Percentiles rank a stretch among this genome's conserved stretches.
Conservation (phyloP, 2,797 vertebrate species). For the Fundulus diaphanus region DNA sequence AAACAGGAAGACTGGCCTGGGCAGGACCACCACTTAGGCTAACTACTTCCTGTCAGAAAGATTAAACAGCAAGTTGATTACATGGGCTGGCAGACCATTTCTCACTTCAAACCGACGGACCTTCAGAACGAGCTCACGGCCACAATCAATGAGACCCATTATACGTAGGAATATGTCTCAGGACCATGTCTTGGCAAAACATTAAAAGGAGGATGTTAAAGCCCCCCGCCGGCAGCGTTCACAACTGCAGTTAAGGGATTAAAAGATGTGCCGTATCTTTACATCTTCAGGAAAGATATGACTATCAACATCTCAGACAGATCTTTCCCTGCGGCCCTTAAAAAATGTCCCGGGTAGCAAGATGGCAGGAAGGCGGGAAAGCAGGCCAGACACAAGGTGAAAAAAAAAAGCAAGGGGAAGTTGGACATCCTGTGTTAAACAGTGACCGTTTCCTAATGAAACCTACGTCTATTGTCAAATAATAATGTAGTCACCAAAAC, state of each 20-base stretch:
- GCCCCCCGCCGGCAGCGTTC: constrained; percentile 1
- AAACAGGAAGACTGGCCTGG: constrained; percentile 89
- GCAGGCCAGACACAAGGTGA: constrained; percentile 43
- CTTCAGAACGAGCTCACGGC: constrained; percentile 20
- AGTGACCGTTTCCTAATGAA: constrained; percentile 76
- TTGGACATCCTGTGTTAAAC: constrained; percentile 81
- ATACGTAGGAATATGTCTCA: constrained; percentile 24
- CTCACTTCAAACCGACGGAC: constrained; percentile 38
- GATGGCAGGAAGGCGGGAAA: constrained; percentile 44
- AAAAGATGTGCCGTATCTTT: constrained; percentile 7
- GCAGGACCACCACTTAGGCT: constrained; percentile 85
- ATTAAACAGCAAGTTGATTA: constrained; percentile 75
- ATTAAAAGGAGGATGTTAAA: not conserved
- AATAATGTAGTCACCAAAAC: constrained; percentile 41
- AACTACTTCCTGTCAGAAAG: constrained; percentile 89
- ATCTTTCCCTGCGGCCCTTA: constrained; percentile 12
- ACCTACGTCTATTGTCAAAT: constrained; percentile 69
- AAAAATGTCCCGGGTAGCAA: constrained; percentile 15
- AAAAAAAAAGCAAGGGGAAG: constrained; percentile 75
- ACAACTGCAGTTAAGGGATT: constrained; percentile 4
- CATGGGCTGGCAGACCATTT: constrained; percentile 42
- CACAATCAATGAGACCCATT: constrained; percentile 42
- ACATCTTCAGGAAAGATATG: constrained; percentile 19
- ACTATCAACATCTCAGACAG: constrained; percentile 24
- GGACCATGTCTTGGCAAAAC: not conserved